Evolutionary conservation across 2,113 vertebrate species (phyloP).

Genomic region (Strix uralensis): DNA sequence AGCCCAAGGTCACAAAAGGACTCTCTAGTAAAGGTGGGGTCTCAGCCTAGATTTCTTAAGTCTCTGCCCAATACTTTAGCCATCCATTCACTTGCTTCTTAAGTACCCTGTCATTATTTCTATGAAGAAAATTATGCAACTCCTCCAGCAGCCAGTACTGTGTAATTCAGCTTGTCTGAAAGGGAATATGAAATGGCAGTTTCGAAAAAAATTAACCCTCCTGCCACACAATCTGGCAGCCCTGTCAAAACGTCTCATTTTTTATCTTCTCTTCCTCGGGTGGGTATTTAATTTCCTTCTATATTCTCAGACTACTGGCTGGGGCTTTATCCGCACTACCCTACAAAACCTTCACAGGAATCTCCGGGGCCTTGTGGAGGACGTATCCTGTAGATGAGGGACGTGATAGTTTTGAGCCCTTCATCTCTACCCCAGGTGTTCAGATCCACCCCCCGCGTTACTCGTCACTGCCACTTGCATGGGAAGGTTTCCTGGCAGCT

Average conservation of each 20-base stretch:
- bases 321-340: neutral
- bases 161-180: slow-evolving; percentile 56
- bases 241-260: slow-evolving; percentile 36
- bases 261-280: neutral
- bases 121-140: slow-evolving; percentile 31
- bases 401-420: accelerated
- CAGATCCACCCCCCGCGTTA: neutral
- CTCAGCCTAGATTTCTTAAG: slow-evolving; percentile 9
- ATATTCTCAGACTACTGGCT: neutral
- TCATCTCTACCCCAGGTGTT: neutral
- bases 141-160: slow-evolving; percentile 35
- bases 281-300: neutral
- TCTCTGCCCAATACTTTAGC: slow-evolving; percentile 9
- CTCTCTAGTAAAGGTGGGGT: neutral
- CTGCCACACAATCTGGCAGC: slow-evolving; percentile 44
- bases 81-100: slow-evolving; percentile 24
- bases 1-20: neutral
- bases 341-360: neutral
- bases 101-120: slow-evolving; percentile 55
- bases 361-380: neutral
- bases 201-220: slow-evolving; percentile 48
- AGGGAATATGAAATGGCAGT: slow-evolving; percentile 47
- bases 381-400: accelerated
- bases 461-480: neutral
- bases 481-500: neutral